phyloP scores from a whole-genome alignment of 2,113 vertebrate species.

The Sinosuthora webbiana region DNA sequence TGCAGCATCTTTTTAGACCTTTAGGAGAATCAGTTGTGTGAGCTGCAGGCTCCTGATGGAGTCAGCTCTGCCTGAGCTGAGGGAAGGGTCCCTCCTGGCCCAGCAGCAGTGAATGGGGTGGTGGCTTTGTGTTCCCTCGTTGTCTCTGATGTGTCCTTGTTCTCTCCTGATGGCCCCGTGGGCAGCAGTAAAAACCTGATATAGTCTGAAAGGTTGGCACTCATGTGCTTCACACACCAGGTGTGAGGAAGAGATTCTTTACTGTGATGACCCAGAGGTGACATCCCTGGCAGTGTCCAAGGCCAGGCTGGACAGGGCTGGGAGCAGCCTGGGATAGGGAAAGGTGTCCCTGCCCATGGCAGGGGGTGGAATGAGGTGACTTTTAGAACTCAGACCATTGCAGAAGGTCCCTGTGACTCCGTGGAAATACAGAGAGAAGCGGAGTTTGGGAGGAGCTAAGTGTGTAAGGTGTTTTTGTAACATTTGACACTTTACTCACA shows the following conservation, averaged over 20 bases:
- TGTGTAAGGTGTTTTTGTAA: background rate
- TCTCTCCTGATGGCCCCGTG: background rate
- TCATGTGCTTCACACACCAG: fast-evolving
- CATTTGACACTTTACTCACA: background rate
- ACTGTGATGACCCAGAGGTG: background rate
- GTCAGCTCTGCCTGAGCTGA: background rate
- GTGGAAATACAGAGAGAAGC: fast-evolving
- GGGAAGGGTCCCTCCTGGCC: background rate
- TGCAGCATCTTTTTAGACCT: background rate
- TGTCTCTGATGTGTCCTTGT: too few species aligned
- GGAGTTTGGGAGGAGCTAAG: background rate
- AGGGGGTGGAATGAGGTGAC: fast-evolving
- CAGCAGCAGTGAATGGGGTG: background rate
- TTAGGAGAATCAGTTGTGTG: background rate
- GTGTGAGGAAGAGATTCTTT: fast-evolving
- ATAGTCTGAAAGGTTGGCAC: background rate
- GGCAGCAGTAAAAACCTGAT: background rate
- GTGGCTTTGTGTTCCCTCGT: background rate
- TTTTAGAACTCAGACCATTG: background rate
- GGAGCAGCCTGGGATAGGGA: fast-evolving
- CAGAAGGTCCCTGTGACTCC: background rate
- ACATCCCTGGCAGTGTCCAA: background rate
- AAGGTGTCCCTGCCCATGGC: background rate
- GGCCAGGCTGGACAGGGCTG: background rate
- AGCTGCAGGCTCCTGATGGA: background rate